Conservation (phyloP, 2,797 vertebrate species). For the Enteromius treurensis region DNA sequence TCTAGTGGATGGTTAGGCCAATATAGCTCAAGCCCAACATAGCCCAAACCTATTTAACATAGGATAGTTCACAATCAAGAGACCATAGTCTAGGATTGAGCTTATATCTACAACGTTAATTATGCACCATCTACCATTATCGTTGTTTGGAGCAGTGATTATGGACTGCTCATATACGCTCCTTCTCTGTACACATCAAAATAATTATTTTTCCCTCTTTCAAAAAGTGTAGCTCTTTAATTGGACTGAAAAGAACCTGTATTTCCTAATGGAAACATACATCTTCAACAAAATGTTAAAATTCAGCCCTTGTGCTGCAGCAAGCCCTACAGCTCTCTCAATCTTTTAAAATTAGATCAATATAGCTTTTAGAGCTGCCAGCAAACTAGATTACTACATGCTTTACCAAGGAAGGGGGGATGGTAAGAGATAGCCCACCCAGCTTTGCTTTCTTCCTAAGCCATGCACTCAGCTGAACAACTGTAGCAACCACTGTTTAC, state of each 20-base stretch:
- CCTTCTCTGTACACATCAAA: neutral
- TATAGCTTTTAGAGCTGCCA: constrained; percentile 66
- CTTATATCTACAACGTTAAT: neutral
- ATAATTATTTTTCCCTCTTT: neutral
- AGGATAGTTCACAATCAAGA: neutral
- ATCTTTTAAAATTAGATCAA: constrained; percentile 69
- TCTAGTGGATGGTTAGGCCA: neutral
- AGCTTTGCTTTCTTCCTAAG: neutral
- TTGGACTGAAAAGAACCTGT: neutral
- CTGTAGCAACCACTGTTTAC: neutral
- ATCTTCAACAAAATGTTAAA: neutral
- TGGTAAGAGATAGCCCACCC: constrained; percentile 23
- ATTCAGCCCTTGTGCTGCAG: constrained; percentile 1
- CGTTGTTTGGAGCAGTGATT: neutral
- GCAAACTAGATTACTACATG: constrained; percentile 73
- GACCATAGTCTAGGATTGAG: neutral
- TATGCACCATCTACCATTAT: neutral
- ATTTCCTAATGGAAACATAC: neutral
- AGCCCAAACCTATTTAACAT: neutral
- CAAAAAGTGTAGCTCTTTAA: neutral
- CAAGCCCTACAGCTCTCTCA: constrained; percentile 31
- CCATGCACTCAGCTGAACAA: constrained; percentile 3
- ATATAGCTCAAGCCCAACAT: neutral
- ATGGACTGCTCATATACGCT: neutral
- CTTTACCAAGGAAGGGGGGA: constrained; percentile 62